These are phyloP conservation scores for Ophioninae sp. DNA, from an alignment of 2,888 invertebrate genomes.

Conservation along the genomic window DNA sequence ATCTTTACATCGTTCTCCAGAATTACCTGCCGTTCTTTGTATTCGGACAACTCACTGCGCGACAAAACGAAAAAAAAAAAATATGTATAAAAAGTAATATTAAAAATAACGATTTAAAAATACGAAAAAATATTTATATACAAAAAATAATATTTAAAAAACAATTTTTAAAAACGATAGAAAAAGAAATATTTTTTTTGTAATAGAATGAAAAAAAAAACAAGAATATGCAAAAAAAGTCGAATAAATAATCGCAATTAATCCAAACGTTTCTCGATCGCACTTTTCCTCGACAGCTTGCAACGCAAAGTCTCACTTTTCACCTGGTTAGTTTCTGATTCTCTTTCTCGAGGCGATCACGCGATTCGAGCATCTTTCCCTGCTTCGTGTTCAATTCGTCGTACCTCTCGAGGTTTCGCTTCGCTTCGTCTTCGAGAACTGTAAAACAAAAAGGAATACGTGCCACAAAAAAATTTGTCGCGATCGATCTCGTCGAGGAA, in stretches of 20 bases:
- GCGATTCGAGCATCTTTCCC: constrained; percentile 91
- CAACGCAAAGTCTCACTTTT: constrained; percentile 63
- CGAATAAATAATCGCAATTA: constrained; percentile 47
- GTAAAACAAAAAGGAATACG: constrained; percentile 62
- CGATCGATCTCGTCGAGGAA: too few relatives aligned
- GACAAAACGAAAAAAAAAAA: not conserved
- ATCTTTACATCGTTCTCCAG: constrained; percentile 86
- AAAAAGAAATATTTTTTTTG: not conserved
- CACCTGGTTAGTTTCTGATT: constrained; percentile 90
- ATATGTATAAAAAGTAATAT: too few relatives aligned
- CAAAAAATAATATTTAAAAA: too few relatives aligned
- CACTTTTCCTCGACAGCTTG: constrained; percentile 35
- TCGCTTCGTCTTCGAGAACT: constrained; percentile 87
- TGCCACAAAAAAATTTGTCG: not conserved
- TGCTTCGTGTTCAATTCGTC: constrained; percentile 91
- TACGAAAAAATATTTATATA: too few relatives aligned
- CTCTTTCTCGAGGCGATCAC: constrained; percentile 90
- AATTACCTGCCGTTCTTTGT: constrained; percentile 85
- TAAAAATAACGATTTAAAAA: too few relatives aligned
- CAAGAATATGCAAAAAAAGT: not conserved
- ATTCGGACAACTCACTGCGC: constrained; percentile 84
- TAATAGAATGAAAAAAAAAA: too few relatives aligned
- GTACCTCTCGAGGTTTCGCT: constrained; percentile 87
- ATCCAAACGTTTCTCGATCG: constrained; percentile 22
- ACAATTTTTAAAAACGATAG: not conserved